Evolutionary conservation across 2,113 vertebrate species (phyloP), one percentile per base, ranked within the genome.

Genomic region (Ailurus styani): DNA sequence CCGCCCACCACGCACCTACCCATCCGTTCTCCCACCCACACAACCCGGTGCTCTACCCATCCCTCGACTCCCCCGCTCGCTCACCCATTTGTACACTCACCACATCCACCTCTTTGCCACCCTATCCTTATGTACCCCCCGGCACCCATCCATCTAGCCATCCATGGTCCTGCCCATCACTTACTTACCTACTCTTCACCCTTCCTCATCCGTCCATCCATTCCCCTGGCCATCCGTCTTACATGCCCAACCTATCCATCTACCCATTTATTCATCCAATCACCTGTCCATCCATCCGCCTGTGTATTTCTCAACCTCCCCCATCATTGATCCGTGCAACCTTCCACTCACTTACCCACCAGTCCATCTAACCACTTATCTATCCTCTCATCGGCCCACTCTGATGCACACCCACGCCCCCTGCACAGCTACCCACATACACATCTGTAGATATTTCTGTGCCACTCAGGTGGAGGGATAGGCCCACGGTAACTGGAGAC

Each of bases 361-460:
- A 54, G 62, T 93, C 90, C 87, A 79, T 66, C 31, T 47, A 87
- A 78, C 45, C 93, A 96, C 90, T 95, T 90, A 92, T 8, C 90
- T 37, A 94, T 40, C 55, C 52, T 87, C 27, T 81, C 57, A 29
- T 93, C n/a, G 82, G 57, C 72, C 66, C 40, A 96, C 66, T 37
- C 60, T 93, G 27, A 70, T 79, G 84, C 70, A 85, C 21, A 94
- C 21, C 72, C 91, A 94, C 72, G 75, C 18, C 57, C 93, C 73
- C 95, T 25, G 23, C 57, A 82, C 7, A 70, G 62, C 55, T 21
- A 94, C 40, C 31, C 72, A 86, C 62, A 54, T 54, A 85, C 47
- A 45, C 72, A 96, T 96, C 75, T 85, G 42, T 60, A 93, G 52
- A 34, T 77, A 62, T 78, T 97, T 97, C 77, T 93, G 78, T 7